phyloP scores from a whole-genome alignment of 2,113 vertebrate genomes.

The Erythrolamprus reginae region DNA sequence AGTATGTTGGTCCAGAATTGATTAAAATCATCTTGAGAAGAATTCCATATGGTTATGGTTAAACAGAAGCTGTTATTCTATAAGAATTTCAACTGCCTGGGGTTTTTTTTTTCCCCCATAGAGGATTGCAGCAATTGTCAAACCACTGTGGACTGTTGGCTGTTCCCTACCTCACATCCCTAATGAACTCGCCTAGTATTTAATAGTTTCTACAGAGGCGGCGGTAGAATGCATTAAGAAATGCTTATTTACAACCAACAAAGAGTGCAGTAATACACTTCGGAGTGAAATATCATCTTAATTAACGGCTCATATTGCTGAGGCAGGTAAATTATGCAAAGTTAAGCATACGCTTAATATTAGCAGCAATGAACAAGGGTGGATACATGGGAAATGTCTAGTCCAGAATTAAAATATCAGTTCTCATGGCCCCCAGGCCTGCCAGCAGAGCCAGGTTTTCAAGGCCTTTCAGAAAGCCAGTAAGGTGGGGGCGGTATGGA shows the following conservation, averaged over 20 bases:
- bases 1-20: not conserved
- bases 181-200: slow-evolving; percentile 9
- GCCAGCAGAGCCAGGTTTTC: no score
- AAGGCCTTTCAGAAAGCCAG: no score
- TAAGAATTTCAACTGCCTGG: not conserved
- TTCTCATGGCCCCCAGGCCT: no score
- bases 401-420: no score
- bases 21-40: not conserved
- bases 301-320: not conserved
- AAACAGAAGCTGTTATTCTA: not conserved
- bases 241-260: slow-evolving; percentile 5
- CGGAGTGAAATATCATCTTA: not conserved
- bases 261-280: not conserved
- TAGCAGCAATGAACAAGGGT: not conserved
- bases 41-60: not conserved
- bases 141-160: not conserved
- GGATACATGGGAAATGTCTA: no score
- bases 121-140: not conserved
- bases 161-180: not conserved
- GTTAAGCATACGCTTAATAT: slow-evolving; percentile 15
- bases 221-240: not conserved
- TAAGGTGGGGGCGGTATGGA: no score
- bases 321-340: not conserved
- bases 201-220: slow-evolving; percentile 5
- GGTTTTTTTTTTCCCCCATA: not conserved